Evolutionary conservation across 2,888 invertebrate genomes (phyloP), one percentile per base, ranked within the genome.

Genomic region (Pyralis farinalis): DNA sequence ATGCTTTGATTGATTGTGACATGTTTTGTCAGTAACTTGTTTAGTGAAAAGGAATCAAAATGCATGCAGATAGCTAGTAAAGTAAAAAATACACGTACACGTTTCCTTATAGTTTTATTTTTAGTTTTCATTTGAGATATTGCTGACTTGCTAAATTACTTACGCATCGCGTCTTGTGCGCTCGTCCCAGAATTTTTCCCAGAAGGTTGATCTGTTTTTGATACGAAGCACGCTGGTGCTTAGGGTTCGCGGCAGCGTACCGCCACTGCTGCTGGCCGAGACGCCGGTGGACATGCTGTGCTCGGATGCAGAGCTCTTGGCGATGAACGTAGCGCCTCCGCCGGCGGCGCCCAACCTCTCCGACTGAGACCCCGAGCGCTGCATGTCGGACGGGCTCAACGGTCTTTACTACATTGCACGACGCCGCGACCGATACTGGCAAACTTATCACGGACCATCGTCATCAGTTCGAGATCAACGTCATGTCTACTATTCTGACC

Each of bases 141-240:
- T 36, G 12, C 29, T 31, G 16, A 29, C 33, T 11, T 12, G 21
- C 12, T 21, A 10, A 12, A 38, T 21, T 62, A 93, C 94, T 94
- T 90, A 94, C 94, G 90, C 92, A 72, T 93, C 92, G 54, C 93
- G 87, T 52, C 91, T 91, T 46, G 91, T 91, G 56, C 92, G 90
- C 55, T 93, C 92, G 58, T 93, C 92, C 92, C 93, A 94, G 82
- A 94, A 94, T 79, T 95, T 95, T 69, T 95, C 94, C 96, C 96
- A 96, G 78, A 96, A 96, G 34, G 94, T 92, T 47, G 94, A 93
- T 59, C 95, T 90, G 73, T 93, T 92, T 66, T 94, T 94, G 68
- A 95, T 93, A 61, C 95, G 90, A 37, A 96, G 91, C 28, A 94
- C 95, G 58, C 95, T 95, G 47, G 96, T 95, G 74, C 94, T 95